phyloP scores from a whole-genome alignment of 2,113 vertebrate species.

The Gymnocephalus cernua region DNA sequence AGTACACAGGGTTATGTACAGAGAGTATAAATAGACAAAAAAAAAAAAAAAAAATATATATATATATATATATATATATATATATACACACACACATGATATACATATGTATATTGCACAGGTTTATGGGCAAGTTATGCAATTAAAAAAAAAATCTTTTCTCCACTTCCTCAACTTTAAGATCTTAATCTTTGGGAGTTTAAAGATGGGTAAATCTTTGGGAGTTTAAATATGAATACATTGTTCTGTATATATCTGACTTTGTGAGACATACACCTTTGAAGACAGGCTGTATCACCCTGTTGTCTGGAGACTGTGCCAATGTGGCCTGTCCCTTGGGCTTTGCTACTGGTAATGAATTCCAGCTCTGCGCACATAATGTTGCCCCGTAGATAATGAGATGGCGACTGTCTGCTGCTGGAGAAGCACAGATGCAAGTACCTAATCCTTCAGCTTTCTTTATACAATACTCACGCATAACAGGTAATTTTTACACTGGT shows the following conservation, averaged over 20 bases:
- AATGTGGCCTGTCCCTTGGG: slow-evolving; percentile 39
- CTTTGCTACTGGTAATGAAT: slow-evolving; percentile 58
- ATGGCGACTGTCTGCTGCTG: slow-evolving; percentile 39
- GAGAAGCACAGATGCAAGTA: slow-evolving; percentile 30
- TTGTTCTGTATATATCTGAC: not conserved
- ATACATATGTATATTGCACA: too few relatives aligned
- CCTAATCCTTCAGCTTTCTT: slow-evolving; percentile 16
- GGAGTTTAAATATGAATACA: not conserved
- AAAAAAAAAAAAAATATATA: too few relatives aligned
- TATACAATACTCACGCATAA: not conserved
- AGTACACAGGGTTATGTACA: too few relatives aligned
- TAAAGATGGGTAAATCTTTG: not conserved
- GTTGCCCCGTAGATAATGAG: slow-evolving; percentile 61
- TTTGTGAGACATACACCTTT: not conserved
- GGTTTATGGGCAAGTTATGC: too few relatives aligned
- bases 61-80: too few relatives aligned
- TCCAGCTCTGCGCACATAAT: slow-evolving; percentile 31
- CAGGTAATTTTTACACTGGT: slow-evolving; percentile 8
- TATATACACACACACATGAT: too few relatives aligned
- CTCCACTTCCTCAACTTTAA: not conserved
- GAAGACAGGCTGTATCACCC: slow-evolving; percentile 27
- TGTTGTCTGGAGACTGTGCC: slow-evolving; percentile 30
- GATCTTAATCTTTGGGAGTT: not conserved
- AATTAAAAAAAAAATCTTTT: not conserved
- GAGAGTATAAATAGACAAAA: too few relatives aligned